Conservation (phyloP, 1,140 invertebrate species). For the Araneus ventricosus region DNA sequence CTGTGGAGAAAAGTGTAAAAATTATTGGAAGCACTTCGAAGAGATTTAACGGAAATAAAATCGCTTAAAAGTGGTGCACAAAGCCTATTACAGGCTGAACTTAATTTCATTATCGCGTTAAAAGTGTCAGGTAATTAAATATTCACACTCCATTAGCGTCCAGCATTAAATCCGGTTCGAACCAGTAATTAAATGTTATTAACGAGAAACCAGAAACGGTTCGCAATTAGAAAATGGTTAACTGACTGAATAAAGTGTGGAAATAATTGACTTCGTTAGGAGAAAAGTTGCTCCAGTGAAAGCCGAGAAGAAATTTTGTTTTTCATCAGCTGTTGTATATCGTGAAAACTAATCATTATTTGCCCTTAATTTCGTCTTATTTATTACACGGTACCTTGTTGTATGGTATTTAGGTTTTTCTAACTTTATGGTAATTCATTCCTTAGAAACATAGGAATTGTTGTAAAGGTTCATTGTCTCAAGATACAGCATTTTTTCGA, state of each 20-base stretch:
- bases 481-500: no score
- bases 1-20: background rate
- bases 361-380: background rate
- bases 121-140: conserved; percentile 69
- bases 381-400: background rate
- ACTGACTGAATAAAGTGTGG: background rate
- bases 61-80: conserved; percentile 23
- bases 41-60: conserved; percentile 43
- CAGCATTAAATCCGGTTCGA: conserved; percentile 56
- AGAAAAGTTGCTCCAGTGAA: background rate
- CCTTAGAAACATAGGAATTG: no score
- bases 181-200: conserved; percentile 62
- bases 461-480: no score
- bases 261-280: conserved; percentile 58
- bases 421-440: no score
- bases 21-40: background rate
- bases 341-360: conserved; percentile 17
- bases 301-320: background rate
- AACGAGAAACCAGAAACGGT: conserved; percentile 48
- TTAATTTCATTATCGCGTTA: conserved; percentile 59
- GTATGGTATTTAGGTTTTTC: no score
- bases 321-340: background rate
- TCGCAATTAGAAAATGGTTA: conserved; percentile 62
- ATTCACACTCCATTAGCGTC: conserved; percentile 59
- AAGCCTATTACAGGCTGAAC: conserved; percentile 11